These are phyloP conservation scores for Ictalurus punctatus DNA, from an alignment of 2,113 vertebrate species.

Conservation along the genomic window DNA sequence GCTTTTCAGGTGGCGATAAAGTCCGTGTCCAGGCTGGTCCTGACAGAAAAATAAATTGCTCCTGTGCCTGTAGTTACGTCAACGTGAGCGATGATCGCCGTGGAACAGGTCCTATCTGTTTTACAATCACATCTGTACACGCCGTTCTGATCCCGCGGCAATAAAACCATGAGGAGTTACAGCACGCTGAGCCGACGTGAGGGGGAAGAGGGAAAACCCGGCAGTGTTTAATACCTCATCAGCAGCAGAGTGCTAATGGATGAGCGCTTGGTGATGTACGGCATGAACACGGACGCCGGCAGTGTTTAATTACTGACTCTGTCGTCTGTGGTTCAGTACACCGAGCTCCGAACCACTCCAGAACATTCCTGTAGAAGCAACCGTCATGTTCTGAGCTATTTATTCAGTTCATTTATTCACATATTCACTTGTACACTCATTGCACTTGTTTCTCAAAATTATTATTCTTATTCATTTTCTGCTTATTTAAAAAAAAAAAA, in stretches of 20 bases:
- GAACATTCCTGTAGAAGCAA: too few species aligned
- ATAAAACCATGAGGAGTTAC: background rate
- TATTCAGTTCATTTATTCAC: too few species aligned
- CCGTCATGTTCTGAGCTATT: too few species aligned
- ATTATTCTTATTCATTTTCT: too few species aligned
- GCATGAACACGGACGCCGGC: background rate
- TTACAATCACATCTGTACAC: background rate
- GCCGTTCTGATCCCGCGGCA: background rate
- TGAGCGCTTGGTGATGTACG: background rate
- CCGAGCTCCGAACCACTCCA: too few species aligned
- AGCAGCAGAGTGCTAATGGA: too few species aligned
- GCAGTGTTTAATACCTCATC: too few species aligned
- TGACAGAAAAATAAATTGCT: background rate
- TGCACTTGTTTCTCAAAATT: too few species aligned
- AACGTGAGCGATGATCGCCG: slow-evolving; percentile 33
- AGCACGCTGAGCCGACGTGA: background rate
- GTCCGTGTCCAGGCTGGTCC: background rate
- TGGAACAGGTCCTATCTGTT: slow-evolving; percentile 8
- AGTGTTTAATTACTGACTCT: background rate
- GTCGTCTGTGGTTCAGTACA: background rate
- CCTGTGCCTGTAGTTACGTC: slow-evolving; percentile 19
- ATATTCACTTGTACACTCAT: too few species aligned
- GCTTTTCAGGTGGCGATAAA: background rate
- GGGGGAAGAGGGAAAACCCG: background rate
- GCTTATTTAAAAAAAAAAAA: too few species aligned